Base-by-base conservation (phyloP, 2,888 invertebrate genomes). In the Tenthredo livida region DNA sequence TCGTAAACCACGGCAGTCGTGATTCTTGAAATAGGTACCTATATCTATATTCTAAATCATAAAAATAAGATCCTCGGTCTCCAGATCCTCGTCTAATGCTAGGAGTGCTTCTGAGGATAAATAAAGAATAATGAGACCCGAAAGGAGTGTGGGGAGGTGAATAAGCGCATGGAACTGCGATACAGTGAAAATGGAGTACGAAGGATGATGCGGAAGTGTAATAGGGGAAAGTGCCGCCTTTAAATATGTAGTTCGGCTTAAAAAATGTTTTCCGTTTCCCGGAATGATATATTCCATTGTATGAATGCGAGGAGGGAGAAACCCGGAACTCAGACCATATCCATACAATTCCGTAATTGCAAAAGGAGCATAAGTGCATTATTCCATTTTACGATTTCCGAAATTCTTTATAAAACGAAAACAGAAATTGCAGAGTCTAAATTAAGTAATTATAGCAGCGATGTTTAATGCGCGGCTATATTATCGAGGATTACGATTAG, bases 1-100 rank as follows among this genome's bases (percentile, higher is more conserved):
- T 77, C 77, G 54, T 77, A 77, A 77, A 77, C 54, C 33, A n/a
- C 9, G 7, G 25, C 33, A 50, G 54, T 54, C 50, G 17, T 77
- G 33, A 29, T 54, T 50, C 77, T 37, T 15, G 54, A 40, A 72
- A 72, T 21, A 7, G 21, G n/a, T n/a, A n/a, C n/a, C 29, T 29
- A 29, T 37, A 21, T 37, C 40, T 17, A 21, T 43, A 73, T 73
- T 67, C 72, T 29, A 25, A 43, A 73, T 40, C 40, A 40, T 73
- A 40, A 43, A 73, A 73, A 25, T 73, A 21, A 73, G 15, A 70
- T 33, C 70, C 12, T 7, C 17, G 25, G 10, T 21, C 21, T 61
- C 12, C 21, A 25, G 25, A 12, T 21, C 25, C 61, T 61, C 25
- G 61, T 17, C 17, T 6, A 17, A 9, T 25, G 25, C 25, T 61